A percentile compares a stretch with the other conserved stretches of the same genome.
Conservation (phyloP, 2,113 vertebrate genomes). For the human region DNA sequence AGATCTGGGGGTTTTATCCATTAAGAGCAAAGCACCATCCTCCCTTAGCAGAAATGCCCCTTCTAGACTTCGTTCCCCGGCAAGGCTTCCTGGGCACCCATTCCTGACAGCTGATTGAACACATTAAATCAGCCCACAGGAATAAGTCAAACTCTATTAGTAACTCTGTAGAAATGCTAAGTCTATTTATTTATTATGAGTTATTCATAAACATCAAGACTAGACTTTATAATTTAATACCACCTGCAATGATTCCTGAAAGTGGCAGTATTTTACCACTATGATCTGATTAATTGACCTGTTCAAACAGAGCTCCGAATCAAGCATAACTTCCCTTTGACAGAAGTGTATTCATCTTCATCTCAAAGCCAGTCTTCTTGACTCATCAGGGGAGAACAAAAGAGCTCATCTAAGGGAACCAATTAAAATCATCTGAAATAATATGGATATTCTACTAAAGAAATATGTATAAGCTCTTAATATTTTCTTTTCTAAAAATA, state of each 20-base stretch:
- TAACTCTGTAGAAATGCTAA: constrained; percentile 76
- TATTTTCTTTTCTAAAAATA: not conserved
- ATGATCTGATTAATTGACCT: constrained; percentile 74
- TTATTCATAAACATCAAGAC: constrained; percentile 78
- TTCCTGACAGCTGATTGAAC: constrained; percentile 58
- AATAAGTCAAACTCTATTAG: constrained; percentile 74
- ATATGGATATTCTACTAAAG: not conserved
- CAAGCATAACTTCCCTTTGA: constrained; percentile 57
- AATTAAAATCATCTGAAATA: constrained; percentile 47
- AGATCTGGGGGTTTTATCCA: not conserved
- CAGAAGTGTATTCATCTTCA: constrained; percentile 67
- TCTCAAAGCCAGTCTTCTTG: constrained; percentile 33
- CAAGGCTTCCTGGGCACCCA: not conserved
- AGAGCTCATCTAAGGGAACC: constrained; percentile 21
- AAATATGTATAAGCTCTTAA: constrained; percentile 15
- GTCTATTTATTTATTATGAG: constrained; percentile 79
- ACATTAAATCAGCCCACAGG: constrained; percentile 67
- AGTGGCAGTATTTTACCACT: constrained; percentile 72
- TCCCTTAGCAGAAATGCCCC: not conserved
- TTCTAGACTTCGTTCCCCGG: not conserved
- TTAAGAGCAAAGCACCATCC: not conserved
- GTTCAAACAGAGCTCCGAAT: constrained; percentile 66
- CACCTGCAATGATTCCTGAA: constrained; percentile 76
- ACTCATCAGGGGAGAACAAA: constrained; percentile 47
- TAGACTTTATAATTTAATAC: constrained; percentile 74